These are phyloP conservation scores for Drosophila aff. DNA, from an alignment of 1,140 invertebrate species.

Conservation along the genomic window DNA sequence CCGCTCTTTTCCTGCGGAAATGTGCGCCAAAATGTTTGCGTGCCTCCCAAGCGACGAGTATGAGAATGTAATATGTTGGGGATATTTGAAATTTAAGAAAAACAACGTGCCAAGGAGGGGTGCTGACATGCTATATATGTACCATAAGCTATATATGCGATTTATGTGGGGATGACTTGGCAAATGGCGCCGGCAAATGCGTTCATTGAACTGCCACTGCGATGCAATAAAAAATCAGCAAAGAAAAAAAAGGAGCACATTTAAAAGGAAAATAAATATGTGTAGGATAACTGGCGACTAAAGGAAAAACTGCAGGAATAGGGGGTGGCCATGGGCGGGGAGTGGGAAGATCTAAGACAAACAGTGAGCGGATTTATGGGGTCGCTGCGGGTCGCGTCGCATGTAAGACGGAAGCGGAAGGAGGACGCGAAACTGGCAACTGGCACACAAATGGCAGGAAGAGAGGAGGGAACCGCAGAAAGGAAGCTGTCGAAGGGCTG, in stretches of 20 bases:
- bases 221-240: constrained; percentile 78
- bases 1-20: constrained; percentile 75
- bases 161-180: constrained; percentile 33
- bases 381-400: constrained; percentile 35
- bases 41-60: constrained; percentile 41
- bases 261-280: constrained; percentile 69
- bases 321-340: not conserved
- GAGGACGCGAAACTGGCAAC: constrained; percentile 75
- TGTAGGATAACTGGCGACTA: constrained; percentile 57
- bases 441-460: constrained; percentile 56
- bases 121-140: not conserved
- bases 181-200: constrained; percentile 80
- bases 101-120: constrained; percentile 34
- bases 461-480: constrained; percentile 55
- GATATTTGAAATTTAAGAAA: constrained; percentile 76
- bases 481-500: constrained; percentile 75
- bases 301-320: constrained; percentile 2
- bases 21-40: constrained; percentile 80
- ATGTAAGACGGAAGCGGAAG: constrained; percentile 69
- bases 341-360: constrained; percentile 67
- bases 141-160: not conserved
- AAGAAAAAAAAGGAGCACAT: constrained; percentile 32
- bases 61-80: constrained; percentile 63
- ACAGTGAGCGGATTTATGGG: constrained; percentile 69
- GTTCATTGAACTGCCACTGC: constrained; percentile 76